Evolutionary conservation across 2,888 invertebrate species (phyloP).

Genomic region (Agrilus mali): DNA sequence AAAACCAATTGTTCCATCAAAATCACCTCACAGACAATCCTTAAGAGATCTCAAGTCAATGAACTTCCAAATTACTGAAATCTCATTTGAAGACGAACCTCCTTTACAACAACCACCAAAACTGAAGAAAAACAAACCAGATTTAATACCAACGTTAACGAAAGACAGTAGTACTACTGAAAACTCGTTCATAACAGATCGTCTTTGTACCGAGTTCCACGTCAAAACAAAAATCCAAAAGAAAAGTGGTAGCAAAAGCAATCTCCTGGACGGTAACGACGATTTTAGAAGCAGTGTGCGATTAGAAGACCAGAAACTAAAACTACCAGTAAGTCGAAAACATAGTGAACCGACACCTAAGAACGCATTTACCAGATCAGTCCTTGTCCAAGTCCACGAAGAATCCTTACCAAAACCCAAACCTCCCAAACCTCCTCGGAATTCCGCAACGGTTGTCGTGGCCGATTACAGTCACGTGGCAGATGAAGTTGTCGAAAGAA

Average conservation of each 20-base stretch:
- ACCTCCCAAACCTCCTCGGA: conserved; percentile 37
- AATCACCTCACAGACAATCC: conserved; percentile 14
- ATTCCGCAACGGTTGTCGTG: conserved; percentile 42
- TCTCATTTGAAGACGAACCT: conserved; percentile 21
- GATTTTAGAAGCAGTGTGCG: conserved; percentile 16
- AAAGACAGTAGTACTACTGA: conserved; percentile 16
- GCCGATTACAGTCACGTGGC: conserved; percentile 58
- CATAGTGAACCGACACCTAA: background rate
- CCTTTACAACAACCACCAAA: conserved; percentile 15
- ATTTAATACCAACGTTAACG: conserved; percentile 27
- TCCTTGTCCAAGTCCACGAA: conserved; percentile 37
- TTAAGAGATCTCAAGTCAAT: conserved; percentile 15
- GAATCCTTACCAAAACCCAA: conserved; percentile 40
- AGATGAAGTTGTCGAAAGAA: conserved; percentile 40
- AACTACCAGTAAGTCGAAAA: conserved; percentile 2
- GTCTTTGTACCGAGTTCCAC: conserved; percentile 57
- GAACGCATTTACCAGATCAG: conserved; percentile 16
- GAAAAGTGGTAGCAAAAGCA: conserved; percentile 18
- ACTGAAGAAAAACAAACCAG: conserved; percentile 25
- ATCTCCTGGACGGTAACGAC: conserved; percentile 13
- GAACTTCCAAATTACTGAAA: conserved; percentile 15
- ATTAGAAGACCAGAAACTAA: conserved; percentile 5
- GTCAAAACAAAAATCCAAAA: conserved; percentile 48
- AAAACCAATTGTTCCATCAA: conserved; percentile 12
- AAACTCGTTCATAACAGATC: conserved; percentile 53